Evolutionary conservation across 2,113 vertebrate genomes (phyloP).

Genomic region (Vimba vimba): DNA sequence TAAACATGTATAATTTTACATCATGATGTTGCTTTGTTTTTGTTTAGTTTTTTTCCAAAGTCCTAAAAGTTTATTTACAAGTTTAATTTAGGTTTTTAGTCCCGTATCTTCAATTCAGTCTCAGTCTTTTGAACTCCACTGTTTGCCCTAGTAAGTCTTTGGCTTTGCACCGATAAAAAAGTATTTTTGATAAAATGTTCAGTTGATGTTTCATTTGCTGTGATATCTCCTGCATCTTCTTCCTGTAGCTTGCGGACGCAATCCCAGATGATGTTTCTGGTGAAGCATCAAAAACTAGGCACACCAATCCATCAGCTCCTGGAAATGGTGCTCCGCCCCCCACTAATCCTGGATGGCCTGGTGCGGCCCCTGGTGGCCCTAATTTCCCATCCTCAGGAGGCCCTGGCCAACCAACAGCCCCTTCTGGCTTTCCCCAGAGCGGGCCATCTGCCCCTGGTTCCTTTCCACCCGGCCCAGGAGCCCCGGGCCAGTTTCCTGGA

Average conservation of each 20-base stretch:
- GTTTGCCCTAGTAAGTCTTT: slow-evolving; percentile 3
- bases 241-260: slow-evolving; percentile 74
- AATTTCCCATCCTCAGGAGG: slow-evolving; percentile 71
- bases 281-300: slow-evolving; percentile 67
- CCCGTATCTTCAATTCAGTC: neutral
- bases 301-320: slow-evolving; percentile 70
- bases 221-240: neutral
- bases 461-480: slow-evolving; percentile 71
- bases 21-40: neutral
- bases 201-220: neutral
- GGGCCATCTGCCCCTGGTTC: slow-evolving; percentile 72
- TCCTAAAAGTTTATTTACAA: neutral
- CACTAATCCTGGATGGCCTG: slow-evolving; percentile 75
- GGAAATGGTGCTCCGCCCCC: slow-evolving; percentile 58
- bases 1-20: neutral
- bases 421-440: slow-evolving; percentile 68
- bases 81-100: neutral
- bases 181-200: neutral
- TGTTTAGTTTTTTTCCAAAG: neutral
- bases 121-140: slow-evolving; percentile 4
- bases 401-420: slow-evolving; percentile 72
- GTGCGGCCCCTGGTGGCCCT: slow-evolving; percentile 75
- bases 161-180: neutral
- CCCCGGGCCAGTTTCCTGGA: slow-evolving; percentile 46
- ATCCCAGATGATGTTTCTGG: slow-evolving; percentile 67